Base-by-base conservation (phyloP, 2,888 invertebrate genomes). In the Panopea generosa region DNA sequence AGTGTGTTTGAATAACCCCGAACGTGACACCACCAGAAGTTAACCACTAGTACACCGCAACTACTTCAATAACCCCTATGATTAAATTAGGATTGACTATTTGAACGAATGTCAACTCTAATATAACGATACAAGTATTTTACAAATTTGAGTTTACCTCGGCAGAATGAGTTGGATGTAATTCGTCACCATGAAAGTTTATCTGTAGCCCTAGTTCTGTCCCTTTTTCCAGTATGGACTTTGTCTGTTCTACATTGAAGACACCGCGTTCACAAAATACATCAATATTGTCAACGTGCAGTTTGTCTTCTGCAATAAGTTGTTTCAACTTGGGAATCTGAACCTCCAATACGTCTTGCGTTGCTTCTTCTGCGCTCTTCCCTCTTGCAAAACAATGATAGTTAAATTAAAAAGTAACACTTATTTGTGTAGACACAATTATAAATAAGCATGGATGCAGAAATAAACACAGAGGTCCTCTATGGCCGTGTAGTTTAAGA, bases 151-250 rank as follows among this genome's bases (percentile, higher is more conserved):
- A 45, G 60, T 86, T 87, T 89, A 95, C 94, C 92, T 94, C 94
- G 9, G 94, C 94, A 3, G 94, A 94, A 29, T 93, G 91, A 45
- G 94, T 90, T 4, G 93, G 91, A 77, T 92, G 86, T 18, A 95
- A 91, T 88, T 95, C 95, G 82, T 95, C 95, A 0, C 94, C 95
- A 87, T 95, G 95, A 84, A 95, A 94, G 87, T 95, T 95, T 9
- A 94, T 87, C 22, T 91, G 85, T 47, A 95, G 84, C 0, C 94
- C 94, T 26, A 93, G 87, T 1, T 86, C 67, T 68, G 91, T 87
- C 1, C 94, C 95, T 1, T 94, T 94, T 62, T 78, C 47, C 29
- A 95, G 89, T 59, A 95, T 95, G 49, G 84, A 80, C 38, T 90
- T 86, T 1, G 93, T 92, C 80, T 94, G 93, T 1, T 93, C 91